Conservation (phyloP, 2,888 invertebrate species). For the Sesia bembeciformis region DNA sequence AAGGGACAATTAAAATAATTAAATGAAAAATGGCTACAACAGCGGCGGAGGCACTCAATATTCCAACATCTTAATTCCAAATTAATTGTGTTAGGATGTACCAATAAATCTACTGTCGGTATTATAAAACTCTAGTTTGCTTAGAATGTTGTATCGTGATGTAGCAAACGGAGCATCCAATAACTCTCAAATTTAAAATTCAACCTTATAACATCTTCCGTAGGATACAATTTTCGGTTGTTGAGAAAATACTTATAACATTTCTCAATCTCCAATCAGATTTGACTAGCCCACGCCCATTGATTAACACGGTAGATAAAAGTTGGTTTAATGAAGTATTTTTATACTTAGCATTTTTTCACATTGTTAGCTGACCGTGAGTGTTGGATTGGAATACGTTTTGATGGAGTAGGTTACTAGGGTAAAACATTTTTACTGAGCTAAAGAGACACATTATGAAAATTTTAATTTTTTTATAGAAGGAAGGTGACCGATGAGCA, state of each 20-base stretch:
- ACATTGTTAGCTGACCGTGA: constrained; percentile 51
- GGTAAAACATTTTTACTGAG: too few species aligned
- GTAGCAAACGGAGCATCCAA: constrained; percentile 12
- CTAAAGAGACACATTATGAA: too few species aligned
- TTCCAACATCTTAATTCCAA: constrained; percentile 47
- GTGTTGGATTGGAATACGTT: not conserved
- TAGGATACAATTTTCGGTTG: not conserved
- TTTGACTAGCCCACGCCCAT: constrained; percentile 59
- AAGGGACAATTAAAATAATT: constrained; percentile 5
- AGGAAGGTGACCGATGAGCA: too few species aligned
- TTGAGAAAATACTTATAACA: constrained; percentile 7
- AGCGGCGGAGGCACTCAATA: constrained; percentile 21
- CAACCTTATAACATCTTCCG: constrained; percentile 8
- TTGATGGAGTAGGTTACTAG: too few species aligned
- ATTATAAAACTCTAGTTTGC: constrained; percentile 50
- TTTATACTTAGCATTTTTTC: constrained; percentile 59
- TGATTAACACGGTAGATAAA: constrained; percentile 63
- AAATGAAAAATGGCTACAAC: constrained; percentile 7
- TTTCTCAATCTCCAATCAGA: constrained; percentile 25
- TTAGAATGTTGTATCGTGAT: constrained; percentile 24
- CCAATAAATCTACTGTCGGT: constrained; percentile 52
- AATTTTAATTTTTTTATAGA: too few species aligned
- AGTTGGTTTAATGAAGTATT: constrained; percentile 60
- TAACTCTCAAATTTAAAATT: constrained; percentile 7
- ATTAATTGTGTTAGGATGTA: constrained; percentile 53